phyloP scores from a whole-genome alignment of 2,113 vertebrate species.

The Dasyurus viverrinus region DNA sequence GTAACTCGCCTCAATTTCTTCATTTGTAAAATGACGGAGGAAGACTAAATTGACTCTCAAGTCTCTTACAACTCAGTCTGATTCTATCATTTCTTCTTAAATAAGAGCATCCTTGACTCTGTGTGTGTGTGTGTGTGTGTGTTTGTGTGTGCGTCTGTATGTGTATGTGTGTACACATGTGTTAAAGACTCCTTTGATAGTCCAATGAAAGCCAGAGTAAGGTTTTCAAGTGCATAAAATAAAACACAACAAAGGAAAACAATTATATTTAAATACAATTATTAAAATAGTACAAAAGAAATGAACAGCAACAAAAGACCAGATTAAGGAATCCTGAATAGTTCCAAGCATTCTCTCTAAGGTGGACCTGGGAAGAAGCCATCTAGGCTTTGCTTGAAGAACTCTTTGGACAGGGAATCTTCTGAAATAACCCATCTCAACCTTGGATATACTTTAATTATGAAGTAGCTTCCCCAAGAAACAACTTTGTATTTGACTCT shows the following conservation, averaged over 20 bases:
- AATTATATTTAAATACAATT: not conserved
- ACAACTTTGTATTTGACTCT: not conserved
- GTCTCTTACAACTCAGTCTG: not conserved
- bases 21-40: not conserved
- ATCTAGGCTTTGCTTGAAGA: not conserved
- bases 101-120: not conserved
- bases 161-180: not conserved
- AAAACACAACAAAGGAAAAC: not conserved
- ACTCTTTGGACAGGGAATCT: not conserved
- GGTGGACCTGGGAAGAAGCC: not conserved
- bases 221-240: not conserved
- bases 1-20: not conserved
- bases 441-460: not conserved
- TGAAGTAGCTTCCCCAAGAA: not conserved
- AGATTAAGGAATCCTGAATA: not conserved
- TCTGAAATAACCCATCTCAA: not conserved
- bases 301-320: not conserved
- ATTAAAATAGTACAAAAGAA: not conserved
- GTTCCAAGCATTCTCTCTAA: not conserved
- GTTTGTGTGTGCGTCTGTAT: not conserved
- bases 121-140: not conserved
- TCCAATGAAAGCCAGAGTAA: not conserved
- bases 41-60: not conserved
- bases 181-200: not conserved
- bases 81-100: not conserved